Conservation (phyloP, 2,797 vertebrate species). For the Triplophysa yarkandensis region DNA sequence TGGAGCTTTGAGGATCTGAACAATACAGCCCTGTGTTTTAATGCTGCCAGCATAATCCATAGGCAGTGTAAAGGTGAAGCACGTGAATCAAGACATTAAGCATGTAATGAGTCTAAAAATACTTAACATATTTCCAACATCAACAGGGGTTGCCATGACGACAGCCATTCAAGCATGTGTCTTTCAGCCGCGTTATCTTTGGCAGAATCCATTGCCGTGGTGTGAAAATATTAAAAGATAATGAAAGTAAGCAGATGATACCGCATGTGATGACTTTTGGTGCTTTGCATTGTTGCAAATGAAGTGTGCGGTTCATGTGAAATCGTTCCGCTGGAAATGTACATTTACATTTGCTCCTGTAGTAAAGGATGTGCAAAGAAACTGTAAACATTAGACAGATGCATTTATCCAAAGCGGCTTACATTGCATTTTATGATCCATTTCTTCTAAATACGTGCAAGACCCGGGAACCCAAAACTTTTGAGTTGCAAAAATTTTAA, state of each 20-base stretch:
- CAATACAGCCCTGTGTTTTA: constrained; percentile 56
- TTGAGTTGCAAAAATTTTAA: too few relatives aligned
- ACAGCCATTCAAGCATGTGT: constrained; percentile 42
- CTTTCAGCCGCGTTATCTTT: constrained; percentile 17
- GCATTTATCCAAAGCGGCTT: too few relatives aligned
- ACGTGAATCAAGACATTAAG: constrained; percentile 61
- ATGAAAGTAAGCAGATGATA: constrained; percentile 16
- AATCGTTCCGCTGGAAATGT: not conserved
- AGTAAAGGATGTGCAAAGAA: too few relatives aligned
- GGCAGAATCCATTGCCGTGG: constrained; percentile 15
- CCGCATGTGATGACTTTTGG: not conserved
- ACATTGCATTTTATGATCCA: too few relatives aligned
- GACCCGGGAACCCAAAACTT: too few relatives aligned
- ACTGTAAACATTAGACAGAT: too few relatives aligned
- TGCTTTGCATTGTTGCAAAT: not conserved
- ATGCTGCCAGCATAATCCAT: constrained; percentile 53
- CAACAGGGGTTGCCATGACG: constrained; percentile 63
- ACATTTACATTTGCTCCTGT: too few relatives aligned
- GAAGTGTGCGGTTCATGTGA: not conserved
- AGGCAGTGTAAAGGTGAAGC: constrained; percentile 61
- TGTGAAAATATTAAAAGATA: constrained; percentile 13
- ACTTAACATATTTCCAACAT: constrained; percentile 50
- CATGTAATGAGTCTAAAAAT: constrained; percentile 63
- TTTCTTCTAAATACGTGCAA: too few relatives aligned
- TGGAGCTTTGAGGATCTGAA: constrained; percentile 48